These are phyloP conservation scores for Lethenteron camtschaticum DNA, from an alignment of 2,113 vertebrate species.

Conservation along the genomic window DNA sequence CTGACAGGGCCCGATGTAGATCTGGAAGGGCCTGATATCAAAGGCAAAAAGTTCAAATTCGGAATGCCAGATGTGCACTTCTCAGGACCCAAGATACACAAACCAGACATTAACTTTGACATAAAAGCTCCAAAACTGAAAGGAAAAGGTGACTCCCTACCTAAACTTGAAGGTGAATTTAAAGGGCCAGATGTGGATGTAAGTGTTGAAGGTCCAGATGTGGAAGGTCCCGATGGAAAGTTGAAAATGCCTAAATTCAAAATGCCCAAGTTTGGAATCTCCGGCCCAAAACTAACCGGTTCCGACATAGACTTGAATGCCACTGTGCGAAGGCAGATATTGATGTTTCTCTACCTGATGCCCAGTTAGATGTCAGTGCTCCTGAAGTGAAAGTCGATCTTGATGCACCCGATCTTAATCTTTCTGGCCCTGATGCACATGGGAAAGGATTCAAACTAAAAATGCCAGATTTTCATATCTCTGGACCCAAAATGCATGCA, in stretches of 20 bases:
- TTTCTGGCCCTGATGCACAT: not conserved
- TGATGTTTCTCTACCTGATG: slow-evolving; percentile 4
- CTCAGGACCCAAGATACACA: slow-evolving; percentile 10
- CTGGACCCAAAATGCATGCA: slow-evolving; percentile 14
- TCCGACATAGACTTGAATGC: not conserved
- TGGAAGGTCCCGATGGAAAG: slow-evolving; percentile 14
- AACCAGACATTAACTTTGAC: not conserved
- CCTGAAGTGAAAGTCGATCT: slow-evolving; percentile 13
- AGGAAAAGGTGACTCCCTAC: not conserved
- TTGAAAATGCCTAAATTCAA: slow-evolving; percentile 23
- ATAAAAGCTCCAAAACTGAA: not conserved
- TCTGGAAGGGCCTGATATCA: not conserved
- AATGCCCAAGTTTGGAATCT: slow-evolving; percentile 21
- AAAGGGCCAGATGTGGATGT: slow-evolving; percentile 8
- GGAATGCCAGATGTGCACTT: slow-evolving; percentile 11
- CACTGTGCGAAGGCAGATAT: not conserved
- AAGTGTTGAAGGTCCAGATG: slow-evolving; percentile 10
- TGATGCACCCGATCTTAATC: not conserved
- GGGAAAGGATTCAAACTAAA: slow-evolving; percentile 9
- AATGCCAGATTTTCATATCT: slow-evolving; percentile 18
- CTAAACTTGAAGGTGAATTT: not conserved
- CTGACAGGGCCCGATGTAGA: not conserved
- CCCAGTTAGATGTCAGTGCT: slow-evolving; percentile 8
- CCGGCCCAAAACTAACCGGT: slow-evolving; percentile 17
- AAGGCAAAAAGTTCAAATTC: not conserved